Percentiles rank a stretch among this genome's conserved stretches.
Conservation (phyloP, 2,888 invertebrate species). For the Nomada hirtipes region DNA sequence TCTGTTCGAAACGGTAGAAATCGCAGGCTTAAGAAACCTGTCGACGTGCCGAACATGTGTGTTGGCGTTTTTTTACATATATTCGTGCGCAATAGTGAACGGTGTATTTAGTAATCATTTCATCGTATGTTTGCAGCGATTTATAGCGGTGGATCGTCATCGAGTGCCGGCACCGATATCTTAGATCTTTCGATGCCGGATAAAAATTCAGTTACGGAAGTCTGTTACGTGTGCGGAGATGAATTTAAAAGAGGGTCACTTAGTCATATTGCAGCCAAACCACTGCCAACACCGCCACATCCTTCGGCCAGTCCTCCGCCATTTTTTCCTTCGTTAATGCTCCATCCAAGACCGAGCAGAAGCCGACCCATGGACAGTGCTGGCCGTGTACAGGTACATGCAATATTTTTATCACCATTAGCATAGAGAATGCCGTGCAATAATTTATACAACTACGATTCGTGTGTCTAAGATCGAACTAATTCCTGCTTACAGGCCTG, state of each 20-base stretch:
- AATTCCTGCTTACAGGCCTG: conserved; percentile 88
- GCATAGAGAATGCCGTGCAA: neutral
- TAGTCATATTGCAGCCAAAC: conserved; percentile 88
- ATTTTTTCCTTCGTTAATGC: conserved; percentile 89
- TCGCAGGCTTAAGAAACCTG: conserved; percentile 55
- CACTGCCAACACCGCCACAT: conserved; percentile 83
- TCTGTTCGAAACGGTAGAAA: conserved; percentile 56
- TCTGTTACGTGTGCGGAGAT: conserved; percentile 96
- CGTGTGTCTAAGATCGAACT: too few relatives aligned
- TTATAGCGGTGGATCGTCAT: conserved; percentile 82
- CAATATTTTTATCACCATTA: neutral
- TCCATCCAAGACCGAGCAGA: conserved; percentile 93
- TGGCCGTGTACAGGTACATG: conserved; percentile 86
- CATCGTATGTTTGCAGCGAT: conserved; percentile 74
- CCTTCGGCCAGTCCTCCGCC: conserved; percentile 83
- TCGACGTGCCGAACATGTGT: conserved; percentile 35
- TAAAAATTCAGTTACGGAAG: conserved; percentile 95
- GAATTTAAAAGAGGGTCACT: conserved; percentile 94
- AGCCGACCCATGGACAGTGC: conserved; percentile 94
- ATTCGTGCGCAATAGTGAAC: neutral
- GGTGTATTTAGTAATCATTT: neutral
- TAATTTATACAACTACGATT: too few relatives aligned
- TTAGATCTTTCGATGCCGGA: conserved; percentile 96
- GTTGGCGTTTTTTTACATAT: neutral
- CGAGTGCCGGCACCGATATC: conserved; percentile 91